Evolutionary conservation across 2,888 invertebrate species (phyloP), one percentile per base, ranked within the genome.

Genomic region (Capitulum mitella): DNA sequence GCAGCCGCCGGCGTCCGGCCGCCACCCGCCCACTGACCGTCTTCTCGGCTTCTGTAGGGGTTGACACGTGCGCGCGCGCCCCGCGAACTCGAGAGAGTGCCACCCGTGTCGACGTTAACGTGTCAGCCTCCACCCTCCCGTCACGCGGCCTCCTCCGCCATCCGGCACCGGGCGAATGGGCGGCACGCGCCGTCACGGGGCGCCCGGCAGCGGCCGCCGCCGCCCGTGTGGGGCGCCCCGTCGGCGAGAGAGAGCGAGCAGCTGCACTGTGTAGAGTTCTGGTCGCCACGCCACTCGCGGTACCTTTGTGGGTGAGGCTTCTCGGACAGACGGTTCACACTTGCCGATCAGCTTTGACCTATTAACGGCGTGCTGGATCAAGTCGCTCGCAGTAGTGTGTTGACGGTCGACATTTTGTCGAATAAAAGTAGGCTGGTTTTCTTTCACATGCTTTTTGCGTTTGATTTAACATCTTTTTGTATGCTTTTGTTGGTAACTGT

Each of bases 11-110:
- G 58, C 8, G n/a, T n/a, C 29, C 8, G 37, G 37, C 37, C 70
- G 70, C 70, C 14, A 5, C 37, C 16, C 14, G 16, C 37, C 16
- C 37, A 37, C 70, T 70, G 70, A 70, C 70, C 19, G 14, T 70
- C 37, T 70, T 70, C 70, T 12, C 37, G 37, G 61, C 70, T 70
- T 70, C 70, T 70, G 37, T 70, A 70, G 70, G 70, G 70, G 70
- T 32, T 70, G 70, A 70, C 37, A 54, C 34, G 70, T 70, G 37
- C 70, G 34, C 70, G 70, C 19, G 37, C 61, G 32, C 61, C 70
- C 37, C 70, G 70, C 37, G 37, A 70, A 37, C 70, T 32, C 70
- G 70, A 70, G 70, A 70, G 70, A 37, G 70, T 70, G 70, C 70
- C 34, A 26, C 70, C 37, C 37, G 29, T 58, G 58, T 58, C 34